phyloP scores from a whole-genome alignment of 1,140 invertebrate species.

The Aphelinus atriplicis region DNA sequence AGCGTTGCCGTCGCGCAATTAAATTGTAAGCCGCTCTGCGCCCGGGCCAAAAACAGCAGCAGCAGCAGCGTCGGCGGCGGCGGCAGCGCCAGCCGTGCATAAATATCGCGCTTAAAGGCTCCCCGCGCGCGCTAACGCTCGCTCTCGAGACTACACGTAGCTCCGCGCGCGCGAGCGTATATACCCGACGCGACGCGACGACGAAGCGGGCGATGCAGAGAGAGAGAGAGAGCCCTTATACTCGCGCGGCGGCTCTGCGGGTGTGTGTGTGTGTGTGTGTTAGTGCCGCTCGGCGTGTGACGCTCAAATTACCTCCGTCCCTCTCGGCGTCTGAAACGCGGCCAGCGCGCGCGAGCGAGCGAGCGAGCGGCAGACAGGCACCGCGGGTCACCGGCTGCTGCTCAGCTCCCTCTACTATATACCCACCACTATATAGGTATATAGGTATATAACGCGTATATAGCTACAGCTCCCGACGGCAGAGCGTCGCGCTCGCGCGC shows the following conservation, averaged over 20 bases:
- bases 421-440: slow-evolving; percentile 37
- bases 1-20: no score
- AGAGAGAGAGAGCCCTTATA: slow-evolving; percentile 45
- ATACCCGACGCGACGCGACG: not conserved
- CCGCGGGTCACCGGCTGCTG: slow-evolving; percentile 51
- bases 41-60: not conserved
- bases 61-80: not conserved
- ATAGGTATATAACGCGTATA: no score
- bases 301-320: slow-evolving; percentile 62
- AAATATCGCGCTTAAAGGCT: slow-evolving; percentile 22
- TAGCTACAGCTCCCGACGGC: slow-evolving; percentile 57
- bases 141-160: no score
- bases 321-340: slow-evolving; percentile 46
- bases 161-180: slow-evolving; percentile 15
- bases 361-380: slow-evolving; percentile 48
- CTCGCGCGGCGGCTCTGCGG: slow-evolving; percentile 49
- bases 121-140: not conserved
- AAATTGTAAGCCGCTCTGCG: no score
- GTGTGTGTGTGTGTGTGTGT: slow-evolving; percentile 48
- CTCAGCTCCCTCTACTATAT: slow-evolving; percentile 41
- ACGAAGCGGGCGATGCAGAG: no score
- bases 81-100: not conserved
- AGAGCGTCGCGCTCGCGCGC: slow-evolving; percentile 42
- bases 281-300: slow-evolving; percentile 62
- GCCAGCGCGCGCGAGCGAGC: slow-evolving; percentile 27